A percentile compares a stretch with the other conserved stretches of the same genome.
Evolutionary conservation across 2,888 invertebrate species (phyloP).

Genomic region (Timema cristinae): DNA sequence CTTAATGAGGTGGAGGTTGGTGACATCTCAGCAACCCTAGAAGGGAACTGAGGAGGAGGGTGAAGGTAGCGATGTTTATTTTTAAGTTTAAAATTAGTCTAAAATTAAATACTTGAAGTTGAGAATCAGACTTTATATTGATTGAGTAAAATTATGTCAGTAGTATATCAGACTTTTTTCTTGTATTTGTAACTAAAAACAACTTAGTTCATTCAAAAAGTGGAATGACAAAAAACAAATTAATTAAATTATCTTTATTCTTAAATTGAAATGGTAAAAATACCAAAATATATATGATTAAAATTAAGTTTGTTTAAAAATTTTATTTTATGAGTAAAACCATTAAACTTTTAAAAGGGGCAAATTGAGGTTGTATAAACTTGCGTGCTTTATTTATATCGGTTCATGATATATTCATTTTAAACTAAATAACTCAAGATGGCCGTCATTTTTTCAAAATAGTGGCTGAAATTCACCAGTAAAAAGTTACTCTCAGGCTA

Average conservation of each 20-base stretch:
- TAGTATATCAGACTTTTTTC: no score
- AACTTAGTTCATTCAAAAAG: not conserved
- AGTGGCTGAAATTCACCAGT: not conserved
- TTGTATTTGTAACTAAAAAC: no score
- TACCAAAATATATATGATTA: no score
- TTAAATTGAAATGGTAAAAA: not conserved
- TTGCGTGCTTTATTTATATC: no score
- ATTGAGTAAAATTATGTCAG: no score
- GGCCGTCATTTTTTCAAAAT: not conserved
- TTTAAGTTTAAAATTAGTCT: not conserved
- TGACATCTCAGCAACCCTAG: not conserved
- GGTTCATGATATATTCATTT: no score
- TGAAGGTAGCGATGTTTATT: not conserved
- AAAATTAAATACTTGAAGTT: no score
- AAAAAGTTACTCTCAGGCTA: not conserved
- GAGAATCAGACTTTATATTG: no score
- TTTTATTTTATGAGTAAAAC: not conserved
- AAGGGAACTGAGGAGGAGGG: not conserved
- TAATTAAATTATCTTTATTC: not conserved
- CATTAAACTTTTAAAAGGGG: no score
- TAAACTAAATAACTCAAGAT: not conserved
- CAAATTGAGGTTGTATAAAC: no score
- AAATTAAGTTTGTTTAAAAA: no score
- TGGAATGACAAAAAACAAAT: not conserved
- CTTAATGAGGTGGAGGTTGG: not conserved